Evolutionary conservation across 2,113 vertebrate species (phyloP).

Genomic region (Cariama cristata): DNA sequence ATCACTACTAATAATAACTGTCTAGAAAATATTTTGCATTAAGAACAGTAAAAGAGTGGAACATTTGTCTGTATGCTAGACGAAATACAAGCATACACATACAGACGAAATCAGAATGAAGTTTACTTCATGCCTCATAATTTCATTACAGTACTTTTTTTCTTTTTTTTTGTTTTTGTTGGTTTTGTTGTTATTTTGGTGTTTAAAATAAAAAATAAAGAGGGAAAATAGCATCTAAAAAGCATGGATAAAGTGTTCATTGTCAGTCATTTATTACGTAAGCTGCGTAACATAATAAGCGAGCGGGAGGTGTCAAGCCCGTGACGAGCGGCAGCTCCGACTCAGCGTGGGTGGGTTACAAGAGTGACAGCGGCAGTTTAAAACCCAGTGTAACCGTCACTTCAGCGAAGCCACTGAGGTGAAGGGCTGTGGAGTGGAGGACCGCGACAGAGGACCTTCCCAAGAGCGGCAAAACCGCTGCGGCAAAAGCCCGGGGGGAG

Average conservation of each 20-base stretch:
- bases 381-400: too few relatives aligned
- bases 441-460: too few relatives aligned
- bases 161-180: background rate
- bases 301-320: too few relatives aligned
- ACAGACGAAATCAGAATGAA: background rate
- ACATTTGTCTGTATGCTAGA: background rate
- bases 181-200: fast-evolving
- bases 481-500: too few relatives aligned
- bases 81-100: background rate
- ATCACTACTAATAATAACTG: background rate
- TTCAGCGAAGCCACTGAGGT: too few relatives aligned
- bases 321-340: too few relatives aligned
- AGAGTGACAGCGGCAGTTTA: too few relatives aligned
- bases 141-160: background rate
- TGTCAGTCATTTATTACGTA: background rate
- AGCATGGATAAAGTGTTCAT: background rate
- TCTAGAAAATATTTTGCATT: background rate
- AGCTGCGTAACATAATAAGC: background rate
- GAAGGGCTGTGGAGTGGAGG: too few relatives aligned
- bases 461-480: too few relatives aligned
- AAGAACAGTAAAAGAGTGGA: background rate
- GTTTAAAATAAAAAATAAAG: background rate
- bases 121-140: background rate
- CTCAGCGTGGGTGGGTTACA: too few relatives aligned
- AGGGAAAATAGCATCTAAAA: fast-evolving